A percentile compares a stretch with the other conserved stretches of the same genome.
phyloP scores from a whole-genome alignment of 2,888 invertebrate species.

The Oxyteleia sp. region DNA sequence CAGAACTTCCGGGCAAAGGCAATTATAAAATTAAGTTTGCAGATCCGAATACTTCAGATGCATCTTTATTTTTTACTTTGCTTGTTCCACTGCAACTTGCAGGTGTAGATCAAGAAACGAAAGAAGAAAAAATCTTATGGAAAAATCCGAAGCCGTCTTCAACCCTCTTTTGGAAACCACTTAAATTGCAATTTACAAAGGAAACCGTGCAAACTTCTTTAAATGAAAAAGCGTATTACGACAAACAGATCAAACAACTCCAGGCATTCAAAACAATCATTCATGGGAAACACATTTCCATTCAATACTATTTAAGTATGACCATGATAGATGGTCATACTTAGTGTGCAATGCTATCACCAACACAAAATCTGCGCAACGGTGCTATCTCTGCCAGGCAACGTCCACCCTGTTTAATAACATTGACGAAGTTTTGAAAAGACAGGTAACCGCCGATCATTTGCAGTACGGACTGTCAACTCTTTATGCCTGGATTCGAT shows the following conservation, averaged over 20 bases:
- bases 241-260: conserved; percentile 8
- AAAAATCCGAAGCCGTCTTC: conserved; percentile 17
- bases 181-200: neutral
- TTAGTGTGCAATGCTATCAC: conserved; percentile 24
- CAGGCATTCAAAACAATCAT: too few species aligned
- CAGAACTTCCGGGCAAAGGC: too few species aligned
- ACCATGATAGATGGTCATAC: conserved; percentile 27
- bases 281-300: neutral
- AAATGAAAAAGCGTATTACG: neutral
- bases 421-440: conserved; percentile 27
- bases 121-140: conserved; percentile 1
- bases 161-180: conserved; percentile 1
- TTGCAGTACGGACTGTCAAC: conserved; percentile 74
- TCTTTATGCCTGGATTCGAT: too few species aligned
- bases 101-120: neutral
- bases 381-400: conserved; percentile 28
- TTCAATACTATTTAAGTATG: neutral
- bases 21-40: conserved; percentile 50
- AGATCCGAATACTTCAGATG: conserved; percentile 51
- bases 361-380: neutral
- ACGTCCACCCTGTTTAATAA: conserved; percentile 26
- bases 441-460: conserved; percentile 17
- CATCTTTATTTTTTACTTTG: conserved; percentile 55
- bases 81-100: conserved; percentile 45
- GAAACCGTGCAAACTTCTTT: neutral